These are phyloP conservation scores for Meiosimyza platycephala DNA, from an alignment of 2,888 invertebrate species.

Conservation along the genomic window DNA sequence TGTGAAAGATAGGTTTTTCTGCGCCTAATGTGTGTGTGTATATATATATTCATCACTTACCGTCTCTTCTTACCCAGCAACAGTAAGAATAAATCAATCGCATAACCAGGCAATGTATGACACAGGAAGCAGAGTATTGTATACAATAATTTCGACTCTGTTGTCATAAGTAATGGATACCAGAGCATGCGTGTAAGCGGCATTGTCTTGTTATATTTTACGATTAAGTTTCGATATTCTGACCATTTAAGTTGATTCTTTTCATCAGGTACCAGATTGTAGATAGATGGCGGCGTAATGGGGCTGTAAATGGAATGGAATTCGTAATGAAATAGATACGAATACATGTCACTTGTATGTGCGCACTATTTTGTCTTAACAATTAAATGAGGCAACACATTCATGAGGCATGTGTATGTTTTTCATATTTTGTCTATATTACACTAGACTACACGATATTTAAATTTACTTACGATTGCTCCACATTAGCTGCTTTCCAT, in stretches of 20 bases:
- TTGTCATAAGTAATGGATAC: slow-evolving; percentile 71
- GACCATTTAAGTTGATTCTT: slow-evolving; percentile 86
- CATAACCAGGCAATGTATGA: slow-evolving; percentile 74
- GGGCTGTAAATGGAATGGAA: slow-evolving; percentile 35
- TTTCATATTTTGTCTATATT: slow-evolving; percentile 18
- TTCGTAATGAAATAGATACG: too few relatives aligned
- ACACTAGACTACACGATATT: neutral
- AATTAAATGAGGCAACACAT: too few relatives aligned
- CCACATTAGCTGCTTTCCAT: slow-evolving; percentile 65
- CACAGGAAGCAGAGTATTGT: slow-evolving; percentile 70
- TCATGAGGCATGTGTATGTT: neutral
- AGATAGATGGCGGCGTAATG: slow-evolving; percentile 62
- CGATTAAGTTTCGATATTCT: slow-evolving; percentile 68
- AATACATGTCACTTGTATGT: too few relatives aligned
- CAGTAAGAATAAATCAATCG: slow-evolving; percentile 69
- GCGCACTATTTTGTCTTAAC: too few relatives aligned
- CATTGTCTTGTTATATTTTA: slow-evolving; percentile 67
- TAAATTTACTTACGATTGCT: slow-evolving; percentile 13
- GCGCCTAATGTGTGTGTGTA: too few relatives aligned
- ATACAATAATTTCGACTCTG: slow-evolving; percentile 65
- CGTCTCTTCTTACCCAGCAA: slow-evolving; percentile 55
- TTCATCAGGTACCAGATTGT: slow-evolving; percentile 86
- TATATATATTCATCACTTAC: slow-evolving; percentile 57
- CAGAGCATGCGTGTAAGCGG: slow-evolving; percentile 77
- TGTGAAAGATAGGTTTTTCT: too few relatives aligned